Base-by-base conservation (phyloP, 2,888 invertebrate species). In the Tiliacea citrago region DNA sequence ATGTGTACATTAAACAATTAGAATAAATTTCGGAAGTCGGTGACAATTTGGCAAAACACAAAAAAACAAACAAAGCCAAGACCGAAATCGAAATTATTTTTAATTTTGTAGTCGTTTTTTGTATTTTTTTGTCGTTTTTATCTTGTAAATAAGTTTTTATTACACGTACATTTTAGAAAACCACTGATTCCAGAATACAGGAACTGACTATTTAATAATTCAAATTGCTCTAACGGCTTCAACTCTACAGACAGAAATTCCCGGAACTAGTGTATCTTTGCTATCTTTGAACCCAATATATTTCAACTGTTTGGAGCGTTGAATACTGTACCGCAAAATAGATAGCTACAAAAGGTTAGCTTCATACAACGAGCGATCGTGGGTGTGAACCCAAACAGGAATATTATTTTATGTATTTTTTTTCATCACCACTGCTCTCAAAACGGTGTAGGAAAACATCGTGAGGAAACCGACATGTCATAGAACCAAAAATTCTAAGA, bases 251-350 rank as follows among this genome's bases (percentile, higher is more conserved):
- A 42, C 12, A 5, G 16, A 71, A 63, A 51, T 77, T 71, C 57
- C 16, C 9, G 18, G 47, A 82, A 78, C 58, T 8, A n/a, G 45
- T 62, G 45, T 67, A 57, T 69, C 45, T 66, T 42, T 70, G 55
- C 16, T 58, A 78, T 78, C 72, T 78, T 80, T 78, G 67, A 77
- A 78, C 42, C 35, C 62, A 80, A 68, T 70, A 82, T 7, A 51
- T 78, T 82, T 12, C 13, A 82, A 83, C 21, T 60, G 49, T 72
- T 82, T 68, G 58, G 49, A 77, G 13, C 39, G 24, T 82, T 57
- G 35, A 77, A 62, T 53, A 49, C 47, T 2, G 13, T 49, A 12
- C 6, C n/a, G 57, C 13, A 35, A 10, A 51, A 16, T 8, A 45
- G 0, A 2, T 9, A 0, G 5, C 0, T n/a, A 2, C 57, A 75